Conservation (phyloP, 2,888 invertebrate genomes). For the Eristalinus sepulchralis region DNA sequence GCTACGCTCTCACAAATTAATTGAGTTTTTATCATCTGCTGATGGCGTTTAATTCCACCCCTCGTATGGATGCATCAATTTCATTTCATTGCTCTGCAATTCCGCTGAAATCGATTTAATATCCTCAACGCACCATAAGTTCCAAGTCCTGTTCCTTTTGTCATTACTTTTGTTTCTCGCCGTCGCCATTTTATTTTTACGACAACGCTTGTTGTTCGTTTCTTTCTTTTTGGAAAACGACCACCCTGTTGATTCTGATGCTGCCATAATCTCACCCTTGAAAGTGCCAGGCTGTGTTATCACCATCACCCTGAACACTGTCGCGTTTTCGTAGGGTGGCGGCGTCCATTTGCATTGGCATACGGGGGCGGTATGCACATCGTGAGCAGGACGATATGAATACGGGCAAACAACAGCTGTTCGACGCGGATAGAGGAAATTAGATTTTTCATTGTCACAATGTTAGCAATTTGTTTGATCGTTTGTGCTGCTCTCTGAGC, state of each 20-base stretch:
- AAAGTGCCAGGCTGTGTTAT: neutral
- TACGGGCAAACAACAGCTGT: conserved; percentile 64
- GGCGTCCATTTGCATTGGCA: conserved; percentile 18
- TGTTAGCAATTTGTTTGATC: conserved; percentile 72
- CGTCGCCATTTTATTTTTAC: conserved; percentile 8
- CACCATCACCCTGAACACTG: neutral
- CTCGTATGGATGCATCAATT: conserved; percentile 29
- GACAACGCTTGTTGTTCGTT: neutral
- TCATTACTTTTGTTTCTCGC: conserved; percentile 8
- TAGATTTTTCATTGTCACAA: conserved; percentile 73
- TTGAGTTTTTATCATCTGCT: conserved; percentile 43
- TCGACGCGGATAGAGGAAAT: conserved; percentile 70
- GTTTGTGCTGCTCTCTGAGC: conserved; percentile 13
- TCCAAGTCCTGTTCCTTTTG: neutral
- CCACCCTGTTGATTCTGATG: conserved; percentile 24
- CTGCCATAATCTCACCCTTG: conserved; percentile 3
- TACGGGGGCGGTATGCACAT: conserved; percentile 12
- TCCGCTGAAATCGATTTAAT: conserved; percentile 20
- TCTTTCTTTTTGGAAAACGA: neutral
- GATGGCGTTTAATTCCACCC: conserved; percentile 19
- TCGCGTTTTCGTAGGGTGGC: neutral
- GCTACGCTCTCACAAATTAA: conserved; percentile 46
- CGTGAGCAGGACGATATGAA: conserved; percentile 38
- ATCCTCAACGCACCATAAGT: conserved; percentile 12
- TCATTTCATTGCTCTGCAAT: conserved; percentile 22